Conservation (phyloP, 2,888 invertebrate species). For the Conchocele bisecta region DNA sequence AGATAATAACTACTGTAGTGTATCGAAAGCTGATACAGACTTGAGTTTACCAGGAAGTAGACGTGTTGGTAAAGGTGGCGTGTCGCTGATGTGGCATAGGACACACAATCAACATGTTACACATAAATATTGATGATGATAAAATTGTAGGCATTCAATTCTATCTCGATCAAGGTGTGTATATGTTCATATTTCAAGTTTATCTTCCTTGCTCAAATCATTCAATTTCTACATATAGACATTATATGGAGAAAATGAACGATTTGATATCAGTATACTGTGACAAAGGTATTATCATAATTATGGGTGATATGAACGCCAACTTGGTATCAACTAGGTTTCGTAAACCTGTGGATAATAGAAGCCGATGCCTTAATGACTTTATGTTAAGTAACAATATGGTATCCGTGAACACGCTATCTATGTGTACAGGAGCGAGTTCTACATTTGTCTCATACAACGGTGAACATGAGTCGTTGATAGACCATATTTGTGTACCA, state of each 20-base stretch:
- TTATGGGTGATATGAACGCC: slow-evolving; percentile 19
- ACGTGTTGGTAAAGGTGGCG: background rate
- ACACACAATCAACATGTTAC: background rate
- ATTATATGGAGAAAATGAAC: slow-evolving; percentile 10
- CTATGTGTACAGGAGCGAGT: background rate
- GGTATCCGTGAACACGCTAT: background rate
- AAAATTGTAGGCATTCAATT: background rate
- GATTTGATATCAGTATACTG: background rate
- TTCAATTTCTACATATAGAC: background rate
- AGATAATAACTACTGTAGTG: too few species aligned
- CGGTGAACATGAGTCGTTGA: slow-evolving; percentile 1
- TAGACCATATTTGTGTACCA: slow-evolving; percentile 14
- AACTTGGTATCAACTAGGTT: background rate
- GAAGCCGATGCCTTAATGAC: background rate
- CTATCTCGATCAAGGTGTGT: background rate
- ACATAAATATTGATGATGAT: background rate
- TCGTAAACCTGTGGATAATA: background rate
- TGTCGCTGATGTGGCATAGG: background rate
- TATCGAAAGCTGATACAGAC: too few species aligned
- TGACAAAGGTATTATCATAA: background rate
- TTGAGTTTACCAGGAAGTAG: background rate
- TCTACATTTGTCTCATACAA: slow-evolving; percentile 8
- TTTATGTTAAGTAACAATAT: background rate
- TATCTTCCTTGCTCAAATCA: slow-evolving; percentile 18
- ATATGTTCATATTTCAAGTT: slow-evolving; percentile 3